Base-by-base conservation (phyloP, 2,888 invertebrate genomes). In the Amblyjoppa fuscipennis region DNA sequence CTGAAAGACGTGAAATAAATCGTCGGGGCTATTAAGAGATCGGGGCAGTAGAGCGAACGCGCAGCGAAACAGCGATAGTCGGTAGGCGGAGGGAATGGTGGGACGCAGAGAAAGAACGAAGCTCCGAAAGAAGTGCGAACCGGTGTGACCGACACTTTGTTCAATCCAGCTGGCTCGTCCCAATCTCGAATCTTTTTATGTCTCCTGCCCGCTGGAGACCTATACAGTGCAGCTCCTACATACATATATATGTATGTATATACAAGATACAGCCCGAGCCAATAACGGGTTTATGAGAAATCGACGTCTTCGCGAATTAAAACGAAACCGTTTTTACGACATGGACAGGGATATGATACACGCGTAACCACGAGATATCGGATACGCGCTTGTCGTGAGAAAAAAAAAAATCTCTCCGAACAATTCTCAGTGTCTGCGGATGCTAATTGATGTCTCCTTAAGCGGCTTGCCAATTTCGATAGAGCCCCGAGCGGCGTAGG, bases 131-230 rank as follows among this genome's bases (percentile, higher is more conserved):
- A 86, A 86, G 83, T 86, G 86, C 82, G 83, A 85, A 83, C 81
- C 87, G 81, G 80, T 88, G 86, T 86, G 86, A 85, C 68, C 83
- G 82, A 82, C 83, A 86, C 84, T 85, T 87, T 86, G 83, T 85
- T 82, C 75, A 73, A 85, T 82, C 68, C 70, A 70, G 74, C 75
- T 76, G 81, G 76, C 74, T 81, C 73, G 74, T 79, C 45, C 81
- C 81, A 81, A 81, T 79, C 81, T 76, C 59, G 75, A 78, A 81
- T 74, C 56, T 82, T 76, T 85, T 85, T 81, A 81, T 78, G 78
- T 64, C 70, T 75, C 71, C 69, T 68, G 64, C 70, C 59, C 78
- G 64, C 71, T 68, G 41, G 69, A 71, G 76, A 76, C 80, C 70
- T 80, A 66, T 80, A 66, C 56, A 45, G 56, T 45, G 45, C 64